These are phyloP conservation scores for Tetrax tetrax DNA, from an alignment of 2,113 vertebrate genomes.

Conservation along the genomic window DNA sequence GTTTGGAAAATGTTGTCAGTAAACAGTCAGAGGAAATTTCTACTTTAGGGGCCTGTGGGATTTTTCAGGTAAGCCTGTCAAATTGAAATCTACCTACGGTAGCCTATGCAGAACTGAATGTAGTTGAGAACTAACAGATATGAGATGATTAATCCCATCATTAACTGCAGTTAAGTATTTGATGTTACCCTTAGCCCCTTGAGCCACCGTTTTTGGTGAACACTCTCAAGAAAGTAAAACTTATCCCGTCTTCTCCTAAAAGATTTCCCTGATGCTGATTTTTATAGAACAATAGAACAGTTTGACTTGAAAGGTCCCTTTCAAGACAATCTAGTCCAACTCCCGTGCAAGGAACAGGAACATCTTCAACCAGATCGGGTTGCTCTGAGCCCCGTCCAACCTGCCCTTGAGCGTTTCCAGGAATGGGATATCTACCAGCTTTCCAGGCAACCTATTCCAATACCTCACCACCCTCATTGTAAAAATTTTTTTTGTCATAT, in stretches of 20 bases:
- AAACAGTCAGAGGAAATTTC: background rate
- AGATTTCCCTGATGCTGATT: background rate
- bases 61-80: background rate
- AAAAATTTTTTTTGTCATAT: too few relatives aligned
- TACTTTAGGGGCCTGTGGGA: background rate
- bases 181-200: background rate
- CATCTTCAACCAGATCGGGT: too few relatives aligned
- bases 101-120: background rate
- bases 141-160: background rate
- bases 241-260: background rate
- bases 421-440: too few relatives aligned
- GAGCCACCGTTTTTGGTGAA: background rate
- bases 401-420: too few relatives aligned
- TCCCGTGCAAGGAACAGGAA: too few relatives aligned
- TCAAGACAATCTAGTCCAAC: too few relatives aligned
- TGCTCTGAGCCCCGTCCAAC: too few relatives aligned
- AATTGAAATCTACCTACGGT: background rate
- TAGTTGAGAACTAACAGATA: background rate
- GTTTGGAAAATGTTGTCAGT: background rate
- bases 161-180: background rate
- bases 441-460: too few relatives aligned
- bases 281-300: background rate
- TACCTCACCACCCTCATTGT: too few relatives aligned
- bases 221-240: background rate
- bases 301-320: too few relatives aligned